Conservation (phyloP, 1,140 invertebrate species). For the Sminthurinus signatus region DNA sequence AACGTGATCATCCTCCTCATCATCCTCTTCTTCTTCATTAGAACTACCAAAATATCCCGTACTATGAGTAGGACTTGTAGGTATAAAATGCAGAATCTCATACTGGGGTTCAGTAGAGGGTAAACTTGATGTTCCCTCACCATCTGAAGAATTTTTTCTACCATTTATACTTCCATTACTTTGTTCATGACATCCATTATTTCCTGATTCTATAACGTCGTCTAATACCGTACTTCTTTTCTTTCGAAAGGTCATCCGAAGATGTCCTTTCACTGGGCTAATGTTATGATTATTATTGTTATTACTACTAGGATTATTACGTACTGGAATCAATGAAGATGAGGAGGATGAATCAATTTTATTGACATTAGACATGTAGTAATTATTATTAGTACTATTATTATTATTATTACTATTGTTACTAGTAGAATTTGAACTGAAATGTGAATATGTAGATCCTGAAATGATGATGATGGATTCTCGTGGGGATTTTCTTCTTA, state of each 20-base stretch:
- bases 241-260: slow-evolving; percentile 64
- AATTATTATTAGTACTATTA: too few species aligned
- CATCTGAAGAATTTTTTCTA: slow-evolving; percentile 26
- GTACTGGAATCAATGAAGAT: background rate
- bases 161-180: slow-evolving; percentile 44
- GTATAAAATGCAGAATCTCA: slow-evolving; percentile 36
- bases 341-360: too few species aligned
- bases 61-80: slow-evolving; percentile 18
- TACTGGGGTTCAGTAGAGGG: slow-evolving; percentile 25
- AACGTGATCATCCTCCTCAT: too few species aligned
- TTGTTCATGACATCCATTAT: slow-evolving; percentile 50
- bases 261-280: slow-evolving; percentile 2
- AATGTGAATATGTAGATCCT: background rate
- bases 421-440: too few species aligned
- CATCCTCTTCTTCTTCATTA: background rate
- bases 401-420: background rate
- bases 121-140: slow-evolving; percentile 9
- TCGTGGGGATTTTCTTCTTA: slow-evolving; percentile 14
- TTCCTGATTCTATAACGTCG: slow-evolving; percentile 74
- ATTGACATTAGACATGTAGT: too few species aligned
- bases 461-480: background rate
- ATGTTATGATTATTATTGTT: background rate
- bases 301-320: too few species aligned
- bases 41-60: slow-evolving; percentile 14
- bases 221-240: slow-evolving; percentile 77